Percentiles rank a stretch among this genome's conserved stretches.
These are phyloP conservation scores for Scyliorhinus canicula DNA, from an alignment of 2,797 vertebrate species.

Conservation along the genomic window DNA sequence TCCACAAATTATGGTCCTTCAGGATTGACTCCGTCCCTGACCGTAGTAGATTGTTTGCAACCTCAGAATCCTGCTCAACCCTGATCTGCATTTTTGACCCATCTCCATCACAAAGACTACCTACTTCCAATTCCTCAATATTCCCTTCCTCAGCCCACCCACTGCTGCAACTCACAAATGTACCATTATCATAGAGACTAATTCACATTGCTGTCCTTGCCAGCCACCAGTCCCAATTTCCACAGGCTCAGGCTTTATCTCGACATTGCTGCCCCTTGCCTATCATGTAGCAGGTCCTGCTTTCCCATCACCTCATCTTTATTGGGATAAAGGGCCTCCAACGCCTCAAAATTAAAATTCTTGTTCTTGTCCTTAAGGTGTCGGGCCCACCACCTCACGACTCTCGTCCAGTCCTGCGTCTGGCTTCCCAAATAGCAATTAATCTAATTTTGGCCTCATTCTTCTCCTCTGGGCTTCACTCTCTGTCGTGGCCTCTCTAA, in stretches of 20 bases:
- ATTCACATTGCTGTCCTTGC: neutral
- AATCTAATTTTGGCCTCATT: neutral
- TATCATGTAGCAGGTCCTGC: neutral
- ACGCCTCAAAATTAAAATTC: neutral
- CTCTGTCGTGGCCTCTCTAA: neutral
- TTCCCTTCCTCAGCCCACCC: too few relatives aligned
- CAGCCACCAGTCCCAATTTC: neutral
- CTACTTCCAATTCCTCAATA: too few relatives aligned
- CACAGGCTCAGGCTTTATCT: neutral
- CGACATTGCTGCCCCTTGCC: neutral
- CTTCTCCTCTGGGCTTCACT: neutral
- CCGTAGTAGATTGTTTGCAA: neutral
- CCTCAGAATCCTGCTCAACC: neutral
- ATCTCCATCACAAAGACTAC: neutral
- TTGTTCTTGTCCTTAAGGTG: neutral
- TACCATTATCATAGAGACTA: neutral
- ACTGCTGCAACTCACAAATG: neutral
- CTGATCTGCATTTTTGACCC: neutral
- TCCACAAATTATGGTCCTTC: neutral
- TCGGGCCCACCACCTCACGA: neutral
- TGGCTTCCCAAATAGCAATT: neutral
- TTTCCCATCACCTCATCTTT: neutral
- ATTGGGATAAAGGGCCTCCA: too few relatives aligned
- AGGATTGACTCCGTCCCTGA: neutral
- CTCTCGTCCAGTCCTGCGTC: neutral